phyloP scores from a whole-genome alignment of 2,888 invertebrate genomes.

The Mimumesa dahlbomi region DNA sequence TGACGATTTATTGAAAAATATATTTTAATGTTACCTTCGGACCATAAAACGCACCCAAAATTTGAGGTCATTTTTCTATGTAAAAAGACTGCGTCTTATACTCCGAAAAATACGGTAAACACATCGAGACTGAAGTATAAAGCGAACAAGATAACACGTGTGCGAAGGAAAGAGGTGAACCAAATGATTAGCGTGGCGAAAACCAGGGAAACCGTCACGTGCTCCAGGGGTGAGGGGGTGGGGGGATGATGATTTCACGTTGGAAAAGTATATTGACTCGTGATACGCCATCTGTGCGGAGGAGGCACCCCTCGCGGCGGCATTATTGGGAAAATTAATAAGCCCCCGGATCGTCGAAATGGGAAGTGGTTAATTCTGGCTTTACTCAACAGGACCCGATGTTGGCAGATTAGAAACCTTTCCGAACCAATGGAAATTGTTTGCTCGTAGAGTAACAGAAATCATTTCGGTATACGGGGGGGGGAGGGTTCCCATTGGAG shows the following conservation, averaged over 20 bases:
- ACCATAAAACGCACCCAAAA: too few relatives aligned
- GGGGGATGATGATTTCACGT: constrained; percentile 62
- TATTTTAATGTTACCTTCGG: too few relatives aligned
- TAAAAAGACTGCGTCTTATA: too few relatives aligned
- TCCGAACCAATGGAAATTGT: constrained; percentile 66
- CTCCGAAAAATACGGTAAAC: too few relatives aligned
- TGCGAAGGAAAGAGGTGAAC: constrained; percentile 43
- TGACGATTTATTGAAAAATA: too few relatives aligned
- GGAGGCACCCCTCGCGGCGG: constrained; percentile 55
- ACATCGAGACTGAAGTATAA: constrained; percentile 12
- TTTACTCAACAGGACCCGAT: constrained; percentile 48
- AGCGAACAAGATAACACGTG: constrained; percentile 36
- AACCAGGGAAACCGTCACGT: constrained; percentile 62
- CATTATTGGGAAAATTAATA: constrained; percentile 78
- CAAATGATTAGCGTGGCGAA: constrained; percentile 60
- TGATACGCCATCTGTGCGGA: constrained; percentile 76
- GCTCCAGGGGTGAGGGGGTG: constrained; percentile 47
- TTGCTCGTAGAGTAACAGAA: constrained; percentile 44
- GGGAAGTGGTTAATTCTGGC: constrained; percentile 74
- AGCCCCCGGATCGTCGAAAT: constrained; percentile 70
- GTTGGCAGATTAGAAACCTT: constrained; percentile 64
- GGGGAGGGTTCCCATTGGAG: neutral
- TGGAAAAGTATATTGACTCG: constrained; percentile 76
- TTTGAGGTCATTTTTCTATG: too few relatives aligned
- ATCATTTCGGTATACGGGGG: neutral